Conservation (phyloP, 64 coral and sea anemone species). For the Orbicella faveolata region DNA sequence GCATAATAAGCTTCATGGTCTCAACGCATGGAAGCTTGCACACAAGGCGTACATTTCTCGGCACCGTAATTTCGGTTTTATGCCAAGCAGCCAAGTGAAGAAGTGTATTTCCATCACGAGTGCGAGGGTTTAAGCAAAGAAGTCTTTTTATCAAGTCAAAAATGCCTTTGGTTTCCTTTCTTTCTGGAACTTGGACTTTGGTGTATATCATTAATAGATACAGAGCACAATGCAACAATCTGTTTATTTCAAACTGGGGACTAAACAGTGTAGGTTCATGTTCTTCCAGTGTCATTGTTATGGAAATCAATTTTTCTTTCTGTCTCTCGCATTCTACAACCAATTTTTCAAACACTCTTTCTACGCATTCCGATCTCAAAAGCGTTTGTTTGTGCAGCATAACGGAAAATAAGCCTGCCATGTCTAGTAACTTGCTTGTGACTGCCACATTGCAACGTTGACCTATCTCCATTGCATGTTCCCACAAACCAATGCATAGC, state of each 20-base stretch:
- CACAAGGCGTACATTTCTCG: conserved; percentile 55
- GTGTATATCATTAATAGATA: too few species aligned
- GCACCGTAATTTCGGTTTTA: conserved; percentile 35
- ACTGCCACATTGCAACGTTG: conserved; percentile 23
- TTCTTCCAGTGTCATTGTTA: too few species aligned
- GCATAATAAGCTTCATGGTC: conserved; percentile 37
- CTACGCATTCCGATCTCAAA: conserved; percentile 23
- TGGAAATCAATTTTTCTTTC: conserved; percentile 38
- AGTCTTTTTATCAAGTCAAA: conserved; percentile 48
- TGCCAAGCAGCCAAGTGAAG: conserved; percentile 68
- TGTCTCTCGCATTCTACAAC: conserved; percentile 55
- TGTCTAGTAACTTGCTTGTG: conserved; percentile 74
- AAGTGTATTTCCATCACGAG: conserved; percentile 33
- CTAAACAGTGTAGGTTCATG: too few species aligned
- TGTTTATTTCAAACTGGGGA: too few species aligned
- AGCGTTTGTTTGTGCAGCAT: conserved; percentile 69
- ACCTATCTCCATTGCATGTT: too few species aligned
- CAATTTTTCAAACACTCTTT: conserved; percentile 27
- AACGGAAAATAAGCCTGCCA: conserved; percentile 84
- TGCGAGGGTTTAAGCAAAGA: neutral
- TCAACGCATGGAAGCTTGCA: conserved; percentile 62
- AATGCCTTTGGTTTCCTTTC: conserved; percentile 4
- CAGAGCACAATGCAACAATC: conserved; percentile 18
- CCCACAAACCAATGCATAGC: too few species aligned
- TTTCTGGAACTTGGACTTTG: conserved; percentile 32